phyloP scores from a whole-genome alignment of 2,113 vertebrate species.

The Nothoprocta perdicaria region DNA sequence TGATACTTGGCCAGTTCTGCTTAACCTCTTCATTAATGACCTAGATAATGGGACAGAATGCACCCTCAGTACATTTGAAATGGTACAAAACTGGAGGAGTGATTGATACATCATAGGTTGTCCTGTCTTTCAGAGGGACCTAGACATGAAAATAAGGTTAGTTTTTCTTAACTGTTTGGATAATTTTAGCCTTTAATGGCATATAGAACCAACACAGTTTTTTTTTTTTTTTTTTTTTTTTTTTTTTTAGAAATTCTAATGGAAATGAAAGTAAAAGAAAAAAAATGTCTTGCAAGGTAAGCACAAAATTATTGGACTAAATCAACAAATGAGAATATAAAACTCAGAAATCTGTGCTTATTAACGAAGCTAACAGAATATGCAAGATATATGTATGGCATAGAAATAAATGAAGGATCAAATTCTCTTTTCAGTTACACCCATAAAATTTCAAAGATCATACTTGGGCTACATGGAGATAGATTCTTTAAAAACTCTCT shows the following conservation, averaged over 20 bases:
- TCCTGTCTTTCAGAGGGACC: no score
- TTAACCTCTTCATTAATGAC: no score
- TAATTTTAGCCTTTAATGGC: neutral
- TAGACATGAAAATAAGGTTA: neutral
- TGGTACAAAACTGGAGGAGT: no score
- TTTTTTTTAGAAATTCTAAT: neutral
- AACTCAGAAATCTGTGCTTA: neutral
- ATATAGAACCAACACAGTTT: neutral
- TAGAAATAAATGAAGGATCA: neutral
- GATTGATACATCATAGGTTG: no score
- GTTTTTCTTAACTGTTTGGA: neutral
- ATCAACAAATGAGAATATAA: constrained; percentile 1
- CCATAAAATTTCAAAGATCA: neutral
- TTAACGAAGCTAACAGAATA: constrained; percentile 24
- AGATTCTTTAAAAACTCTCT: neutral
- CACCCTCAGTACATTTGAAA: no score
- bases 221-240: neutral
- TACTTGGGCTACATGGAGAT: neutral
- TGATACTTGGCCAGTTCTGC: no score
- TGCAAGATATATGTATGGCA: constrained; percentile 16
- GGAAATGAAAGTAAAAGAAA: constrained; percentile 18
- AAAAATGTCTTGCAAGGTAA: neutral
- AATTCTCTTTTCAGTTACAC: neutral
- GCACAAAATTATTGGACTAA: neutral
- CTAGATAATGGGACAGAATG: no score